Evolutionary conservation across 2,797 vertebrate genomes (phyloP).

Genomic region (Cottoperca gobio): DNA sequence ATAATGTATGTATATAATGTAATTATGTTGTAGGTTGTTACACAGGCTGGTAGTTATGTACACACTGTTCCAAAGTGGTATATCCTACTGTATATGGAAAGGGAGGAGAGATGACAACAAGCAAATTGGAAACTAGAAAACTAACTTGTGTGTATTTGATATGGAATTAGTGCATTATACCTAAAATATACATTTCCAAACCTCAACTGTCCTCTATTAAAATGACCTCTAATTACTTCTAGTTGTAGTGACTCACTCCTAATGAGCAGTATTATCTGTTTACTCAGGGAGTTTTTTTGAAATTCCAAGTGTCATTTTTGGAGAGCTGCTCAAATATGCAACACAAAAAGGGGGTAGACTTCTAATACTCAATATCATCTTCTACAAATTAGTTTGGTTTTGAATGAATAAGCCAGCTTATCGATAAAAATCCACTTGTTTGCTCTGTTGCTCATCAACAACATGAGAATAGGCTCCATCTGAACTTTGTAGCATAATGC

Average conservation of each 20-base stretch:
- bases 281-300: background rate
- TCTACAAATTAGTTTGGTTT: too few species aligned
- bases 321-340: background rate
- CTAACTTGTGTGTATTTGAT: conserved; percentile 30
- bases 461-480: too few species aligned
- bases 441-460: too few species aligned
- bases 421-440: too few species aligned
- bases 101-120: conserved; percentile 7
- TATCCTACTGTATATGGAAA: background rate
- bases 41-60: conserved; percentile 2
- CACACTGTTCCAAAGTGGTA: background rate
- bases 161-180: conserved; percentile 25
- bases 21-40: conserved; percentile 4
- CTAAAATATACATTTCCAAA: conserved; percentile 26
- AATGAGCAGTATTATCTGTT: conserved; percentile 20
- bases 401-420: too few species aligned
- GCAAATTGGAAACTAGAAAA: conserved; percentile 27
- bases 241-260: conserved; percentile 8
- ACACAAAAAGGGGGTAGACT: too few species aligned
- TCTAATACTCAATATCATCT: too few species aligned
- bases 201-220: conserved; percentile 7
- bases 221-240: conserved; percentile 32
- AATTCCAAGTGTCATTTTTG: background rate
- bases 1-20: too few species aligned
- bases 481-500: too few species aligned